Base-by-base conservation (phyloP, 2,888 invertebrate species). In the Therioaphis trifolii region DNA sequence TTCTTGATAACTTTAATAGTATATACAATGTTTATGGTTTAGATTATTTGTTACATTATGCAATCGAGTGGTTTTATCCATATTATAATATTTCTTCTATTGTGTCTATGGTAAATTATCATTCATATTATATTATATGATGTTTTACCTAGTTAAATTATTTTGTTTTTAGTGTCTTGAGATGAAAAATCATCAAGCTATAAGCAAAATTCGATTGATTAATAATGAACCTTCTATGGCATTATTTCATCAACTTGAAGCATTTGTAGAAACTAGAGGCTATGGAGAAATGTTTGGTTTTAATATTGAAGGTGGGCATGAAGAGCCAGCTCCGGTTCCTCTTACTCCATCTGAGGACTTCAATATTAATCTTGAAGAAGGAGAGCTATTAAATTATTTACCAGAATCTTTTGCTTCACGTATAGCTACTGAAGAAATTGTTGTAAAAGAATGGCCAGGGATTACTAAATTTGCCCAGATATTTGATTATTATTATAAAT, bases 61-160 rank as follows among this genome's bases (percentile, higher is more conserved):
- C 88, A 21, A 85, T 90, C 21, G 89, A 90, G 86, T 88, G 89
- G 71, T 89, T 90, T 85, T 86, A 88, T 71, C 89, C 89, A 27
- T 87, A 89, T 84, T 90, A 89, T 85, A 88, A 89, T 84, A 87
- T 86, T 55, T 85, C 86, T 14, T 87, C 87, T 85, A 87, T 90
- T 74, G 86, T 89, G 84, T 87, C 88, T 43, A 89, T 89, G 88
- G 89, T 89, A 86, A 84, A 87, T 85, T 21, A 58, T 27, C 21
- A 5, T 21, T 24, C 35, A 15, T 49, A n/a, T 18, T 40, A 69
- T 80, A 18, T 71, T 35, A 78, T 18, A 52, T 27, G 15, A 24
- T 27, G 49, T 35, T 7, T 18, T 55, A 74, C 76, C 29, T 52
- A 40, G 40, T 55, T 84, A 61, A 58, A 61, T 61, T 12, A 66